phyloP scores from a whole-genome alignment of 2,888 invertebrate species.

The Phortica magna region DNA sequence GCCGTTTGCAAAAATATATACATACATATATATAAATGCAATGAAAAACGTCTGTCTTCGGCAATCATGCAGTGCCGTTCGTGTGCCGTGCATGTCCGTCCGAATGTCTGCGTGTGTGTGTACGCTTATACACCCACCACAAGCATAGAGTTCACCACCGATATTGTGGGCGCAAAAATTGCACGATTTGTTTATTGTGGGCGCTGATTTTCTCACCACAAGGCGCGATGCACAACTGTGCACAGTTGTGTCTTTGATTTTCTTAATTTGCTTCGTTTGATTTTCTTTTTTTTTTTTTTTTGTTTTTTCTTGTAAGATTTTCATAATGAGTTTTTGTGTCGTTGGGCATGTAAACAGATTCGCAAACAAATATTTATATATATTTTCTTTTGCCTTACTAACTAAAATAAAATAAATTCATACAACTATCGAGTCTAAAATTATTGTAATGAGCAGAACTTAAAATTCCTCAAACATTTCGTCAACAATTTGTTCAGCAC shows the following conservation, averaged over 20 bases:
- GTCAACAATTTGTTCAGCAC: too few species aligned
- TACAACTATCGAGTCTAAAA: background rate
- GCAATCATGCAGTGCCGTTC: constrained; percentile 20
- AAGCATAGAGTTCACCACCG: constrained; percentile 66
- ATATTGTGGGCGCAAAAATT: constrained; percentile 54
- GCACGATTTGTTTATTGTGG: constrained; percentile 65
- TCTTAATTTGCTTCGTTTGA: constrained; percentile 10
- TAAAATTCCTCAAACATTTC: too few species aligned
- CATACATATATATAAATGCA: background rate
- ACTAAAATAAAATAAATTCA: background rate
- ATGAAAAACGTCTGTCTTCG: constrained; percentile 7
- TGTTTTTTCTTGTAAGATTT: background rate
- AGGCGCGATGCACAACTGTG: constrained; percentile 23
- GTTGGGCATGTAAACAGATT: too few species aligned
- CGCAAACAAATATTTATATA: too few species aligned
- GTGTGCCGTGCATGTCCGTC: constrained; percentile 20
- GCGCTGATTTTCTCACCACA: constrained; percentile 53
- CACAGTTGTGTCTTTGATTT: constrained; percentile 19
- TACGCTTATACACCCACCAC: background rate
- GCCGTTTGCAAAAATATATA: background rate
- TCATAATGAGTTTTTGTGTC: background rate
- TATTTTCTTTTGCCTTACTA: too few species aligned
- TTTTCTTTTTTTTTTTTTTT: constrained; percentile 19
- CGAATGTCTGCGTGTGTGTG: constrained; percentile 3
- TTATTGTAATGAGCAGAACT: background rate